phyloP scores from a whole-genome alignment of 2,888 invertebrate genomes.

The Drosophila meridiana region DNA sequence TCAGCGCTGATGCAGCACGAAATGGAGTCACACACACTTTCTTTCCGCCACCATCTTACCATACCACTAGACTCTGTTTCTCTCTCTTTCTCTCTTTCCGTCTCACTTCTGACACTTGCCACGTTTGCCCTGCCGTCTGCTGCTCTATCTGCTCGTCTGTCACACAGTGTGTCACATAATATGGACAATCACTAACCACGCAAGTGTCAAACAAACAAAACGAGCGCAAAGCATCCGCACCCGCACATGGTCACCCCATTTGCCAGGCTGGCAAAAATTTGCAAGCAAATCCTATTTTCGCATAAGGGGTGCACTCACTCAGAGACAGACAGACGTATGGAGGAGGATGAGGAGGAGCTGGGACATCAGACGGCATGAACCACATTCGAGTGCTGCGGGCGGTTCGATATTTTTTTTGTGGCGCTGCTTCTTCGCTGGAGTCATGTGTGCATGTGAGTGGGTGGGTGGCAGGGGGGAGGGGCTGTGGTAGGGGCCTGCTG shows the following conservation, averaged over 20 bases:
- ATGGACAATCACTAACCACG: conserved; percentile 75
- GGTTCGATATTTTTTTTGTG: conserved; percentile 62
- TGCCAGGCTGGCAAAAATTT: conserved; percentile 52
- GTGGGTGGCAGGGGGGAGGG: not conserved
- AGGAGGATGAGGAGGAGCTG: not conserved
- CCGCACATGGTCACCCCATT: conserved; percentile 17
- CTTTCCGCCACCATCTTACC: not conserved
- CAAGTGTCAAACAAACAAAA: conserved; percentile 75
- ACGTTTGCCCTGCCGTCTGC: conserved; percentile 2
- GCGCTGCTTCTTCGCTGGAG: conserved; percentile 16
- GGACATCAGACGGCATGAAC: conserved; percentile 36
- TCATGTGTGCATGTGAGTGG: conserved; percentile 18
- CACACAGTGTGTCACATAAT: conserved; percentile 68
- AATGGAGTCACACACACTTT: conserved; percentile 41
- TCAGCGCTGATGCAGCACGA: conserved; percentile 56
- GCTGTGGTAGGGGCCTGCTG: not conserved
- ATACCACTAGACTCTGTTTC: not conserved
- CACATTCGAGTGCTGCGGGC: conserved; percentile 71
- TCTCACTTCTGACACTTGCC: not conserved
- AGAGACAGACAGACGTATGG: conserved; percentile 1
- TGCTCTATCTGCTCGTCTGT: conserved; percentile 42
- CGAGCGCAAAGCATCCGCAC: conserved; percentile 45
- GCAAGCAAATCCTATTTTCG: conserved; percentile 75
- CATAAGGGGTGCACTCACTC: conserved; percentile 52
- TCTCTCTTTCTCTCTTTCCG: not conserved